phyloP scores from a whole-genome alignment of 2,888 invertebrate species.

The Netelia virgata region DNA sequence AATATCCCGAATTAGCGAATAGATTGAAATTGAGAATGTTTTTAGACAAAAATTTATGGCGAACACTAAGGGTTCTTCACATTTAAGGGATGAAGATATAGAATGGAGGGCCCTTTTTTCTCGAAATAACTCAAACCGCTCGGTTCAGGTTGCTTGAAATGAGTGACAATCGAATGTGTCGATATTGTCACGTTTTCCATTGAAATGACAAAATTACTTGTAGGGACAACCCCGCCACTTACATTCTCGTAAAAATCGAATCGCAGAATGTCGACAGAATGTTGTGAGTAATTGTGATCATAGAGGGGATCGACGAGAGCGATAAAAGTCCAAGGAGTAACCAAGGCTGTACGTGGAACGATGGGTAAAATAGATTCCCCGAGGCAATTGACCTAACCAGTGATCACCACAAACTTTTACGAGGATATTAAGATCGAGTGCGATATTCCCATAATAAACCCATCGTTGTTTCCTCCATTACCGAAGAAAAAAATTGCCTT shows the following conservation, averaged over 20 bases:
- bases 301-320: not conserved
- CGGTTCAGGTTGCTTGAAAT: too few species aligned
- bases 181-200: too few species aligned
- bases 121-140: too few species aligned
- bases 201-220: too few species aligned
- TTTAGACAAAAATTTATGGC: too few species aligned
- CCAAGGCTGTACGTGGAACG: not conserved
- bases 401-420: slow-evolving; percentile 41
- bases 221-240: not conserved
- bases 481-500: not conserved
- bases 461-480: slow-evolving; percentile 17
- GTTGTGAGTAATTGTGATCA: not conserved
- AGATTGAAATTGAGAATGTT: slow-evolving; percentile 20
- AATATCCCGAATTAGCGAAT: not conserved
- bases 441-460: not conserved
- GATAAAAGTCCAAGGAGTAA: not conserved
- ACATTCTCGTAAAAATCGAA: not conserved
- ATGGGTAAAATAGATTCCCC: not conserved
- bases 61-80: too few species aligned
- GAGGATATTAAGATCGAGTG: slow-evolving; percentile 24
- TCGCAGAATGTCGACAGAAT: not conserved
- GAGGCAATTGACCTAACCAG: slow-evolving; percentile 5
- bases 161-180: too few species aligned
- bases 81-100: too few species aligned
- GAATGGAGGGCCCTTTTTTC: too few species aligned